Conservation (phyloP, 2,797 vertebrate species). For the Cyprinodon diabolis region DNA sequence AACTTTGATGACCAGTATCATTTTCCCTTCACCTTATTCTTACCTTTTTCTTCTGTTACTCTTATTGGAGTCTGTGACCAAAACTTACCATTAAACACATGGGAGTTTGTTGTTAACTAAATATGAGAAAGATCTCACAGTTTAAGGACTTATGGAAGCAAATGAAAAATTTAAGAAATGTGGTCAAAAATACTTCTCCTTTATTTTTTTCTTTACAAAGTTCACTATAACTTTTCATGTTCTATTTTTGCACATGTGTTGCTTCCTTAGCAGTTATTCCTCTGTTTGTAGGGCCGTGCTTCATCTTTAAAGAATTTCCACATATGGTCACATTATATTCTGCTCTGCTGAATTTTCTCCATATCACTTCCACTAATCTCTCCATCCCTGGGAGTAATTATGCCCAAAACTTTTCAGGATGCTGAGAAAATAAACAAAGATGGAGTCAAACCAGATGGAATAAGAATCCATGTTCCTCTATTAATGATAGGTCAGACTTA, state of each 20-base stretch:
- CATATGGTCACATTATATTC: conserved; percentile 53
- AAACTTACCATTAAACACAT: not conserved
- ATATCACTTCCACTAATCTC: conserved; percentile 55
- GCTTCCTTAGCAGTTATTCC: conserved; percentile 21
- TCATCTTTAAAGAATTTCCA: conserved; percentile 52
- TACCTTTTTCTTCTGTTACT: not conserved
- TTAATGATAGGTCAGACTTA: conserved; percentile 12
- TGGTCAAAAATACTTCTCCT: not conserved
- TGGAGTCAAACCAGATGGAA: conserved; percentile 63
- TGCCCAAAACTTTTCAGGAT: conserved; percentile 54
- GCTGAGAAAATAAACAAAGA: conserved; percentile 65
- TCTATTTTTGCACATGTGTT: conserved; percentile 13
- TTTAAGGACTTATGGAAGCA: not conserved
- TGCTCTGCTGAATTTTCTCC: conserved; percentile 44
- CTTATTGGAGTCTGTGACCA: not conserved
- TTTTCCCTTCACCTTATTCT: not conserved
- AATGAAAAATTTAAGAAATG: not conserved
- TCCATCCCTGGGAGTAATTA: conserved; percentile 64
- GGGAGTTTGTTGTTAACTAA: not conserved
- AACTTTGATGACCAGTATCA: not conserved
- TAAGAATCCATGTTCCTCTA: conserved; percentile 24
- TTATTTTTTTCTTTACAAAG: not conserved
- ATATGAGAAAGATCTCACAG: not conserved
- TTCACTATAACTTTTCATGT: not conserved
- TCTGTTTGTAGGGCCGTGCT: conserved; percentile 26